Base-by-base conservation (phyloP, 2,888 invertebrate species). In the Suillia variegata region DNA sequence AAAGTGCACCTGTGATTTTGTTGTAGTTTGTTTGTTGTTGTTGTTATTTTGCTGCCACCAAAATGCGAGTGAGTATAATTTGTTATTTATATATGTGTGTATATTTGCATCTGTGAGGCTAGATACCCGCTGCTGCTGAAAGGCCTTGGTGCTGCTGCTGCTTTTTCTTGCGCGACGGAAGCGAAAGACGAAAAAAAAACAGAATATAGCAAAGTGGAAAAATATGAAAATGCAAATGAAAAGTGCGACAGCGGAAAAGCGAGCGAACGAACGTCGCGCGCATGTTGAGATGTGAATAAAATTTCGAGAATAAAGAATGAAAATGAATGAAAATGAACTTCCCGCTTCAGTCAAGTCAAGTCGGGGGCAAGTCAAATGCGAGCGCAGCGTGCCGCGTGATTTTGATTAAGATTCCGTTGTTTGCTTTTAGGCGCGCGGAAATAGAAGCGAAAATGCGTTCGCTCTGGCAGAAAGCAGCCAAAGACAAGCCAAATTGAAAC, bases 321-420 rank as follows among this genome's bases (percentile, higher is more conserved):
- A n/a, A n/a, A 38, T 38, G 38, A 38, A 38, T 38, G 38, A 38
- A 38, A 38, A 38, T 38, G 38, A 38, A 38, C 38, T 38, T 38
- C 38, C 38, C 38, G 38, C 12, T n/a, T 6, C n/a, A n/a, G n/a
- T n/a, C n/a, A n/a, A n/a, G n/a, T n/a, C n/a, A n/a, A n/a, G n/a
- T n/a, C n/a, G n/a, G n/a, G n/a, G n/a, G n/a, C n/a, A n/a, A n/a
- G n/a, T n/a, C n/a, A n/a, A n/a, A n/a, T 38, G 38, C 38, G 15
- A 38, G 65, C 64, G 71, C 71, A 70, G 59, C 68, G 65, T 67
- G 59, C 71, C 73, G 71, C 73, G 70, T 73, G 71, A 71, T 71
- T 71, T 71, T 71, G 71, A 71, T 71, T 71, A 74, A 74, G 68
- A 64, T 65, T 63, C 67, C 33, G 33, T 52, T 33, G 18, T 52